phyloP scores from a whole-genome alignment of 2,113 vertebrate genomes.

The Lophochroa leadbeateri region DNA sequence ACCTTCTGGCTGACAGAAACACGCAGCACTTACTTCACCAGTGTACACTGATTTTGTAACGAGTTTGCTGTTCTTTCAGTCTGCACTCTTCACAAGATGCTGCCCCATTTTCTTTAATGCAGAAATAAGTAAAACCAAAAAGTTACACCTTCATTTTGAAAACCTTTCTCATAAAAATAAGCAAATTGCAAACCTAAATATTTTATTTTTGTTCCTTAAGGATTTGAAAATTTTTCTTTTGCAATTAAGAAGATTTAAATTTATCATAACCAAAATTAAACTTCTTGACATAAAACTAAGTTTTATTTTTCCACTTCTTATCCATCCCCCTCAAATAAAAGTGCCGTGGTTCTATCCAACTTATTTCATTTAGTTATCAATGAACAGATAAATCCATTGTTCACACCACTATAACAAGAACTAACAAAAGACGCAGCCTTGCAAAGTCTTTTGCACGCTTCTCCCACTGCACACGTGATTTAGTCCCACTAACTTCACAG shows the following conservation, averaged over 20 bases:
- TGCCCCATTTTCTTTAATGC: background rate
- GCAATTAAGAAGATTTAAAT: background rate
- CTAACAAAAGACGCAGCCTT: background rate
- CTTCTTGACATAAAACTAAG: background rate
- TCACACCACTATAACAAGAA: background rate
- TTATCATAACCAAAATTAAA: background rate
- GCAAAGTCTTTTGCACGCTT: background rate
- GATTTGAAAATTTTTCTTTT: background rate
- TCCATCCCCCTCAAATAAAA: background rate
- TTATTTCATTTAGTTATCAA: background rate
- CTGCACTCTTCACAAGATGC: background rate
- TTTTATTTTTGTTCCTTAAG: background rate
- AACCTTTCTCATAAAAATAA: background rate
- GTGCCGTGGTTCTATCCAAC: background rate
- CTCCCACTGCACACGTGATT: background rate
- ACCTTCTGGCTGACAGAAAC: constrained; percentile 67
- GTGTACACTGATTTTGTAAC: background rate
- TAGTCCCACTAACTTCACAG: background rate
- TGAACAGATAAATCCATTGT: background rate
- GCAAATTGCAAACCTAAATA: background rate
- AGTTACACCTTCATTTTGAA: background rate
- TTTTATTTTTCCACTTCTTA: background rate
- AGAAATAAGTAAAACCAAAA: background rate
- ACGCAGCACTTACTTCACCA: background rate
- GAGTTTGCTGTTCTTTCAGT: background rate